Base-by-base conservation (phyloP, 2,113 vertebrate species). In the Fregata magnificens region DNA sequence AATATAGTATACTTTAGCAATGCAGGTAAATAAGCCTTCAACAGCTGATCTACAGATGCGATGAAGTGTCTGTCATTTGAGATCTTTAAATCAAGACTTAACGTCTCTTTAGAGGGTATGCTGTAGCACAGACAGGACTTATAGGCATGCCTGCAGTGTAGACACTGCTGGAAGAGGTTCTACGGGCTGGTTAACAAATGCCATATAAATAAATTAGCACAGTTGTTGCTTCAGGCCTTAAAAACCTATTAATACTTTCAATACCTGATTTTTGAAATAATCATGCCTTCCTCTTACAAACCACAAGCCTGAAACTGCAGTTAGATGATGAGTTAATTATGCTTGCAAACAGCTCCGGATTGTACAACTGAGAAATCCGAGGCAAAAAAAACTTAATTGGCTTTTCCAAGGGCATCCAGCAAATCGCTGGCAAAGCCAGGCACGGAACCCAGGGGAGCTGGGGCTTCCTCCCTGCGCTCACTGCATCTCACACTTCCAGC, bases 381-480 rank as follows among this genome's bases (percentile, higher is more conserved):
- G 79, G 93, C 82, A 87, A 78, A 56, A 76, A 47, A 87, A 91
- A 53, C 67, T 81, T 95, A 96, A 95, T 91, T 95, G 91, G 93
- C 91, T 96, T 96, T 95, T 97, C 83, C 95, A 91, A 96, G 96
- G 91, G 71, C 91, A 95, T 91, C 89, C 93, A 97, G 93, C 62
- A 90, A 95, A 93, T 88, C 87, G 63, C 19, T 81, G 87, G 89
- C 67, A 90, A 77, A 52, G 62, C 73, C 78, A 80, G 82, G 31
- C 78, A 38, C 81, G 17, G 95, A 93, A 45, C 89, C 62, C 86
- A 32, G 38, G 82, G 84, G 93, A 94, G 14, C 55, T 58, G 78
- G 45, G 62, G 50, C 91, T 94, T 94, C 88, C 70, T 84, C 53
- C 63, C 55, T 28, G 38, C 8, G 1, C 38, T 77, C 49, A 16